Percentiles rank a stretch among this genome's conserved stretches.
phyloP scores from a whole-genome alignment of 2,797 vertebrate species.

The Sebastes ruberrimus region DNA sequence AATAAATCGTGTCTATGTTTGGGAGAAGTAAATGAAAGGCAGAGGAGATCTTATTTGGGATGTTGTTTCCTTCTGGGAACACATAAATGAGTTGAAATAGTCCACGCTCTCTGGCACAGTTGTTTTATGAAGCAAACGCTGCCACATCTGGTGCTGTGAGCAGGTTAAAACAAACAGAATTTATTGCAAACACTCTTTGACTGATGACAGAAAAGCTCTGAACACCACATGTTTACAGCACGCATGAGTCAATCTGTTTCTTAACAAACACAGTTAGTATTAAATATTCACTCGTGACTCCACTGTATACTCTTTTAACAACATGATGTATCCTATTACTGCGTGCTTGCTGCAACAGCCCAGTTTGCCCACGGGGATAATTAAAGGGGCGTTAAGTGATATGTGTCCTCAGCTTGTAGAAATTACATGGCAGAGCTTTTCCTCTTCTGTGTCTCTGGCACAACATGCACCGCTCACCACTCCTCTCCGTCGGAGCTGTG shows the following conservation, averaged over 20 bases:
- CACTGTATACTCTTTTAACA: constrained; percentile 35
- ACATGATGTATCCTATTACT: constrained; percentile 31
- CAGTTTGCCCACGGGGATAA: constrained; percentile 31
- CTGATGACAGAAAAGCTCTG: constrained; percentile 19
- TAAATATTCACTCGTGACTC: constrained; percentile 28
- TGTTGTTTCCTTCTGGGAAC: constrained; percentile 41
- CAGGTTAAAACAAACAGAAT: constrained; percentile 62
- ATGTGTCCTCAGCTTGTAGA: constrained; percentile 20
- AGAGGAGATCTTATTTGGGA: constrained; percentile 41
- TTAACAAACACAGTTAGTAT: constrained; percentile 36
- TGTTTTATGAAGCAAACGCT: constrained; percentile 53
- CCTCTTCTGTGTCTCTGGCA: background rate
- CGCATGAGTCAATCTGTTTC: constrained; percentile 28
- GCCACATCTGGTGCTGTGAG: constrained; percentile 53
- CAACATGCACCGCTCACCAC: background rate
- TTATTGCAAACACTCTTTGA: constrained; percentile 63
- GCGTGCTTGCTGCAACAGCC: background rate
- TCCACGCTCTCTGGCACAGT: constrained; percentile 29
- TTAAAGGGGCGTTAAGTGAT: constrained; percentile 51
- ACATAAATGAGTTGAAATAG: constrained; percentile 46
- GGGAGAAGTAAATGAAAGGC: constrained; percentile 53
- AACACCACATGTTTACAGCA: constrained; percentile 45
- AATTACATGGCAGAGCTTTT: constrained; percentile 34
- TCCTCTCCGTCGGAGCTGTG: background rate
- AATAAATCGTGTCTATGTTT: constrained; percentile 49